Conservation (phyloP, 2,888 invertebrate genomes). For the Cynaeus angustus region DNA sequence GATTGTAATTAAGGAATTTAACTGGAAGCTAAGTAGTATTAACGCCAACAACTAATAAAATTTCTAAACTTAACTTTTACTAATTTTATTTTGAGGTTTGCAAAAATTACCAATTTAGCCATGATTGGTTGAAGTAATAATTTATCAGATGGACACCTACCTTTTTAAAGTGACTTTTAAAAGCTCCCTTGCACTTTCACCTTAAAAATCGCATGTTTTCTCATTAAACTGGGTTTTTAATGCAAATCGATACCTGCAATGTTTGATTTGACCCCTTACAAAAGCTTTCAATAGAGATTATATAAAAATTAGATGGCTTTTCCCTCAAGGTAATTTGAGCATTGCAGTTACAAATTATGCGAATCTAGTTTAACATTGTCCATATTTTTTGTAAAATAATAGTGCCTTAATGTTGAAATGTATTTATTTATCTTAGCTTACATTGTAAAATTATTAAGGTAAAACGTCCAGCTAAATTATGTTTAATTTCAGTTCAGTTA, state of each 20-base stretch:
- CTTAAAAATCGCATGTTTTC: too few relatives aligned
- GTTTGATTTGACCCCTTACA: not conserved
- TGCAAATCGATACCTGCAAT: not conserved
- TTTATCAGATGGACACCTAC: too few relatives aligned
- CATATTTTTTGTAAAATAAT: slow-evolving; percentile 24
- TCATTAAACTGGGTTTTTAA: too few relatives aligned
- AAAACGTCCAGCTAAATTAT: slow-evolving; percentile 35
- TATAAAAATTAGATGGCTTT: not conserved
- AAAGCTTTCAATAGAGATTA: not conserved
- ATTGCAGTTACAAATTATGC: not conserved
- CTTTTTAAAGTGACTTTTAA: too few relatives aligned
- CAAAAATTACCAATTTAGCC: too few relatives aligned
- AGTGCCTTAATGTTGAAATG: slow-evolving; percentile 38
- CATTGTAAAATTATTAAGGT: slow-evolving; percentile 14
- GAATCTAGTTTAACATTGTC: slow-evolving; percentile 9
- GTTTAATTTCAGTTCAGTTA: not conserved
- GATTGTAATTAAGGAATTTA: too few relatives aligned
- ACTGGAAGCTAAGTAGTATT: too few relatives aligned
- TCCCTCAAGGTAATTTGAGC: not conserved
- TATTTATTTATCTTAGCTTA: slow-evolving; percentile 28
- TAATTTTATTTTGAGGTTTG: too few relatives aligned
- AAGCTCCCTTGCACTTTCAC: too few relatives aligned
- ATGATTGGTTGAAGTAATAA: too few relatives aligned
- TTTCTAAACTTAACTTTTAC: too few relatives aligned
- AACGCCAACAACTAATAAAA: too few relatives aligned